A percentile compares a stretch with the other conserved stretches of the same genome.
Conservation (phyloP, 2,113 vertebrate genomes). For the Ammodytes marinus region DNA sequence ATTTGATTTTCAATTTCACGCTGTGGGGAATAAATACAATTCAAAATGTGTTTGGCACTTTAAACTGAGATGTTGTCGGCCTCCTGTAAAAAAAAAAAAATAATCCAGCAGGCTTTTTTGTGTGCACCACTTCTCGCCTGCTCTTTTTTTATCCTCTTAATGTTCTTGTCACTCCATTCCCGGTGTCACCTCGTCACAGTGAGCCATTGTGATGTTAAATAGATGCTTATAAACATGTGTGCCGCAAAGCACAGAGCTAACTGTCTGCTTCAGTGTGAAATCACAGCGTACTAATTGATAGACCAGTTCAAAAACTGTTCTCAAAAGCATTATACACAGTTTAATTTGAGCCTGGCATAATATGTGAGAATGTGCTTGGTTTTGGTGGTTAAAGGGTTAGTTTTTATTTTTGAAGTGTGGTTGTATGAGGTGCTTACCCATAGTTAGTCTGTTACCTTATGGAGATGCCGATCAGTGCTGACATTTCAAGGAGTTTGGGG, state of each 20-base stretch:
- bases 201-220: conserved; percentile 40
- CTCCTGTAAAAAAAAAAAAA: conserved; percentile 4
- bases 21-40: not conserved
- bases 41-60: conserved; percentile 18
- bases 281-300: conserved; percentile 31
- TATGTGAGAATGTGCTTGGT: conserved; percentile 16
- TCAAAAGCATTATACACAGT: conserved; percentile 34
- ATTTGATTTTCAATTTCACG: conserved; percentile 32
- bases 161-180: not conserved
- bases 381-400: not conserved
- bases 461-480: too few species aligned
- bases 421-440: too few species aligned
- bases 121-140: not conserved
- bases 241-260: conserved; percentile 29
- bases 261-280: conserved; percentile 36
- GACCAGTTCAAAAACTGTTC: conserved; percentile 26
- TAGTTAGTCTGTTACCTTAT: too few species aligned
- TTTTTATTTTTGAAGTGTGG: too few species aligned
- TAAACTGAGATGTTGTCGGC: conserved; percentile 21
- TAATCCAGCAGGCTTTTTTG: not conserved
- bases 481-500: too few species aligned
- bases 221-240: conserved; percentile 28
- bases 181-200: conserved; percentile 41
- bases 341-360: conserved; percentile 50
- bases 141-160: conserved; percentile 11